These are phyloP conservation scores for Shargacucullia verbasci DNA, from an alignment of 2,888 invertebrate genomes.

Conservation along the genomic window DNA sequence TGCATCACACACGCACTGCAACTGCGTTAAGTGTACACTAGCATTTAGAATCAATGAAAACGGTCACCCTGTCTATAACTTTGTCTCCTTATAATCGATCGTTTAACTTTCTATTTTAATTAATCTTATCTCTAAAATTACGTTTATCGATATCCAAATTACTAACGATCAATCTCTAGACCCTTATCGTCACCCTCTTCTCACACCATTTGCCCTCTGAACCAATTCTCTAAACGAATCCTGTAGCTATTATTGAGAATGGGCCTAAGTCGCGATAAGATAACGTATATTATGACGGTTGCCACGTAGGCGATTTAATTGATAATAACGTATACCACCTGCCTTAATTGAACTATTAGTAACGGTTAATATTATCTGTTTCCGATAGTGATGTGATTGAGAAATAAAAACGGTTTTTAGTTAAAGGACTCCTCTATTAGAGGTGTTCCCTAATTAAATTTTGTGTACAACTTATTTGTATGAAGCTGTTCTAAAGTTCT, in stretches of 20 bases:
- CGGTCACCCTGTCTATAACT: too few relatives aligned
- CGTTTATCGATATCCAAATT: slow-evolving; percentile 62
- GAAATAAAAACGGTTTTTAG: slow-evolving; percentile 32
- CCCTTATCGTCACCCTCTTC: slow-evolving; percentile 65
- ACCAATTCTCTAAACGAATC: slow-evolving; percentile 69
- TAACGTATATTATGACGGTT: slow-evolving; percentile 64
- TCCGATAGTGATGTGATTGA: slow-evolving; percentile 44
- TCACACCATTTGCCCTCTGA: slow-evolving; percentile 65
- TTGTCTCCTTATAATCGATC: slow-evolving; percentile 22
- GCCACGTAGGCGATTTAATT: slow-evolving; percentile 65
- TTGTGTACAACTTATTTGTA: slow-evolving; percentile 19
- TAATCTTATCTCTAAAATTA: slow-evolving; percentile 55
- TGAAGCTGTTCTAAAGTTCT: not conserved
- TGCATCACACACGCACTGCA: too few relatives aligned
- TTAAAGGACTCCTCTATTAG: slow-evolving; percentile 27
- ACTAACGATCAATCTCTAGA: slow-evolving; percentile 68
- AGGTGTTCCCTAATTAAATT: slow-evolving; percentile 38
- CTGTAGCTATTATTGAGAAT: slow-evolving; percentile 69
- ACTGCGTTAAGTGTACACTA: too few relatives aligned
- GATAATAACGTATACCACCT: slow-evolving; percentile 58
- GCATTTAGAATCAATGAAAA: too few relatives aligned
- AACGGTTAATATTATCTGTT: slow-evolving; percentile 60
- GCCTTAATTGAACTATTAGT: slow-evolving; percentile 65
- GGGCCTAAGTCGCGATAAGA: slow-evolving; percentile 75
- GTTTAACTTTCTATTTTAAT: slow-evolving; percentile 52